Evolutionary conservation across 2,888 invertebrate species (phyloP).

Genomic region (Mythimna loreyi): DNA sequence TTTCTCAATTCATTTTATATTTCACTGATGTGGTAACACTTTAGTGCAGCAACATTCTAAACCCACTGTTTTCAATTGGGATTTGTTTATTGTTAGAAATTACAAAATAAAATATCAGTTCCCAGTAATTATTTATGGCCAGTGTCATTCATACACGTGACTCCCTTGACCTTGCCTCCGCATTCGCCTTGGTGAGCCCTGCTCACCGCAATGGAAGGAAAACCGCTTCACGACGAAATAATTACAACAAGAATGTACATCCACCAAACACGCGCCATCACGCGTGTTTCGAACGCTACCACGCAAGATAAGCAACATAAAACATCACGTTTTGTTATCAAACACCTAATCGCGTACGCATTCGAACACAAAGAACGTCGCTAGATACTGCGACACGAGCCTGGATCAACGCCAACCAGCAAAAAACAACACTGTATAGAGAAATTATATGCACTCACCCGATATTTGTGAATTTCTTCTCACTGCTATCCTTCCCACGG

Average conservation of each 20-base stretch:
- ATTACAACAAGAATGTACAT: constrained; percentile 42
- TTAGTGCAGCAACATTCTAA: constrained; percentile 3
- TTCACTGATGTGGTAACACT: constrained; percentile 1
- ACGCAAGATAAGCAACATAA: constrained; percentile 64
- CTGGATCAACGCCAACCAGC: constrained; percentile 83
- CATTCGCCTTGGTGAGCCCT: constrained; percentile 54
- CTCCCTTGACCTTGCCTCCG: constrained; percentile 64
- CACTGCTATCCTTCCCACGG: constrained; percentile 87
- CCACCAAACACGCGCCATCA: constrained; percentile 57
- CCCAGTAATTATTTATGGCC: constrained; percentile 36
- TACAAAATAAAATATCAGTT: constrained; percentile 27
- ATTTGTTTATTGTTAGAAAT: constrained; percentile 28
- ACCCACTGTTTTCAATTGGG: constrained; percentile 12
- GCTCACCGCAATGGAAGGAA: constrained; percentile 41
- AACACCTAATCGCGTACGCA: constrained; percentile 74
- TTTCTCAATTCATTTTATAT: constrained; percentile 23
- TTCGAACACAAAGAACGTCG: constrained; percentile 66
- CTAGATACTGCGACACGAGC: constrained; percentile 74
- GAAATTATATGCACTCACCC: constrained; percentile 79
- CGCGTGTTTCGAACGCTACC: constrained; percentile 48
- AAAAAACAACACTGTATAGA: constrained; percentile 72
- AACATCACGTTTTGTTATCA: constrained; percentile 84
- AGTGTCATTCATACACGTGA: constrained; percentile 58
- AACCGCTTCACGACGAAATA: constrained; percentile 46
- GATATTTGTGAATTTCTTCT: constrained; percentile 87